Evolutionary conservation across 2,113 vertebrate genomes (phyloP).

Genomic region (Eptatretus burgeri): DNA sequence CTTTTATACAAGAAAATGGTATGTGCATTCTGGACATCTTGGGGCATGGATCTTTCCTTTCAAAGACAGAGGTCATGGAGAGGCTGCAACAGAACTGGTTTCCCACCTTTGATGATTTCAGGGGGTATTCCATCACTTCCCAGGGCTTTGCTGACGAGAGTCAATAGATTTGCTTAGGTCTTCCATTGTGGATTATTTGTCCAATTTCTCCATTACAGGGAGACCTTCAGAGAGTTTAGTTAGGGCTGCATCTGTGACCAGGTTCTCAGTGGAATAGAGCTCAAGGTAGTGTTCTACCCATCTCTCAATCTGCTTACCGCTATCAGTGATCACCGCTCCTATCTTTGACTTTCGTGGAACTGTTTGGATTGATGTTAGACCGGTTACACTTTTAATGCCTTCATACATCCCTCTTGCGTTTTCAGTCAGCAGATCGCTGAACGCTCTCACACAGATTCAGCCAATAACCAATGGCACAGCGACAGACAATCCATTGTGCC

Average conservation of each 20-base stretch:
- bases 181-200: too few species aligned
- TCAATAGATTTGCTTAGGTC: too few species aligned
- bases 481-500: neutral
- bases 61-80: conserved; percentile 2
- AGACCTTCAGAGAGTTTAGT: too few species aligned
- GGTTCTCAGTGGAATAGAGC: too few species aligned
- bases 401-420: neutral
- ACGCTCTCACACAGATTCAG: neutral
- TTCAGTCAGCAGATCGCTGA: neutral
- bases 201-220: too few species aligned
- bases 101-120: neutral
- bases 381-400: neutral
- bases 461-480: neutral
- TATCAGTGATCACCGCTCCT: too few species aligned
- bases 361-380: neutral
- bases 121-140: too few species aligned
- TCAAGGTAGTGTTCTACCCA: neutral
- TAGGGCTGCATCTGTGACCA: neutral
- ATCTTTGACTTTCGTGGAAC: neutral
- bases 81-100: neutral
- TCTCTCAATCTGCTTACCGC: too few species aligned
- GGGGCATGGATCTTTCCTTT: conserved; percentile 4
- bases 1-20: conserved; percentile 6
- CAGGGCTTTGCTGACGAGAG: too few species aligned
- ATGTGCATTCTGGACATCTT: conserved; percentile 8